Evolutionary conservation across 2,113 vertebrate species (phyloP).

Genomic region (Saccopteryx bilineata): DNA sequence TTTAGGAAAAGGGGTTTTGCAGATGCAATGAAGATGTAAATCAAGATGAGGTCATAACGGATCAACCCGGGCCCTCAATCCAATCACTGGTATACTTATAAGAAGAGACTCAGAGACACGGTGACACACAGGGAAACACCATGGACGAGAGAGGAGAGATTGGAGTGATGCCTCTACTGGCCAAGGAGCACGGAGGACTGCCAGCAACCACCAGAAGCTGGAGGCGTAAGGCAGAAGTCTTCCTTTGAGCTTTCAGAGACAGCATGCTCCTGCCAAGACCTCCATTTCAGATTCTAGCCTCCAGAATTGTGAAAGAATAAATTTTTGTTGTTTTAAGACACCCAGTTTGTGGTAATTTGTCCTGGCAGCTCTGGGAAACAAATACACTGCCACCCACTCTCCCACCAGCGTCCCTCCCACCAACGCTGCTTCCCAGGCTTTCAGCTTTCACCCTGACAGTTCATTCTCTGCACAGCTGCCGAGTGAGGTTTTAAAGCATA

Average conservation of each 20-base stretch:
- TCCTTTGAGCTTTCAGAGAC: neutral
- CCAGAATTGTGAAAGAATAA: neutral
- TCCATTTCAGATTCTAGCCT: neutral
- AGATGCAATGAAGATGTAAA: neutral
- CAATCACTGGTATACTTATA: neutral
- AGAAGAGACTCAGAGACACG: neutral
- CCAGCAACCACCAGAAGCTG: neutral
- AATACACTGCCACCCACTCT: neutral
- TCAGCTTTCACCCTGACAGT: neutral
- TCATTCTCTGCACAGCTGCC: neutral
- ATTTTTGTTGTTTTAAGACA: neutral
- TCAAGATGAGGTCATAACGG: neutral
- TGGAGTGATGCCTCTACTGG: neutral
- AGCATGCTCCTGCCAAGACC: neutral
- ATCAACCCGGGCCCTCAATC: neutral
- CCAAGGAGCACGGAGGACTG: neutral
- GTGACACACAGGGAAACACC: neutral
- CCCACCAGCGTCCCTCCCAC: rapidly evolving
- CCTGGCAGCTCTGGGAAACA: neutral
- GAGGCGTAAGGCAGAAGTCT: neutral
- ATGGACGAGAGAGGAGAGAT: neutral
- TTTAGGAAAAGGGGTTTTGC: neutral
- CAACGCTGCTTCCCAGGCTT: too few relatives aligned
- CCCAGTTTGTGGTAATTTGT: neutral
- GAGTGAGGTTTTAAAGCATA: neutral